These are phyloP conservation scores for Cotesia glomerata DNA, from an alignment of 1,140 invertebrate species.

Conservation along the genomic window DNA sequence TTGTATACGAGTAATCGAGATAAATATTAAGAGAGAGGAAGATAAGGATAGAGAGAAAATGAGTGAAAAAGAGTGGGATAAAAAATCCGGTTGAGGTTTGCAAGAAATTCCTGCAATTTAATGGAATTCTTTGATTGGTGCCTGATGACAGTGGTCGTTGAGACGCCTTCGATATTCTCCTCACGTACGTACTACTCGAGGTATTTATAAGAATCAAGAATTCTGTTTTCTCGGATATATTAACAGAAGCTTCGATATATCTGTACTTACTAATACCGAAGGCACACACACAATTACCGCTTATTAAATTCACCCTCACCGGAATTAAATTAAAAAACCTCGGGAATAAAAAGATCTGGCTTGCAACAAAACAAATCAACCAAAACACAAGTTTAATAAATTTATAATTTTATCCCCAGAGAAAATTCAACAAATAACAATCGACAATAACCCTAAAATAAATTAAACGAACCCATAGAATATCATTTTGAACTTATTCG, in stretches of 20 bases:
- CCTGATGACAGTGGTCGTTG: constrained; percentile 55
- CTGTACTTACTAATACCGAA: too few relatives aligned
- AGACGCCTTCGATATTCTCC: constrained; percentile 47
- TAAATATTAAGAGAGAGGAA: constrained; percentile 25
- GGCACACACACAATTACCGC: too few relatives aligned
- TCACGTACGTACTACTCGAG: constrained; percentile 47
- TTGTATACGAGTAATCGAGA: neutral
- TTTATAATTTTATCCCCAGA: too few relatives aligned
- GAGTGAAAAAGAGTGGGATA: constrained; percentile 26
- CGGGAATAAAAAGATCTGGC: too few relatives aligned
- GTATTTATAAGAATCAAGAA: constrained; percentile 53
- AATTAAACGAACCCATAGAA: too few relatives aligned
- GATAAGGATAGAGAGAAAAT: constrained; percentile 26
- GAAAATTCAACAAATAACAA: too few relatives aligned
- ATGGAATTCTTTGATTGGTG: constrained; percentile 61
- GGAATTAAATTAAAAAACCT: too few relatives aligned
- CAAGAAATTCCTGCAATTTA: constrained; percentile 61
- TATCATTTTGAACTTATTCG: too few relatives aligned
- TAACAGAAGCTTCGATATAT: neutral
- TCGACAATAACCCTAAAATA: too few relatives aligned
- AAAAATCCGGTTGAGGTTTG: constrained; percentile 43
- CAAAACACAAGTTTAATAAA: too few relatives aligned
- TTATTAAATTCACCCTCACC: too few relatives aligned
- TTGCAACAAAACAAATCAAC: too few relatives aligned
- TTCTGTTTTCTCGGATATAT: constrained; percentile 37